Evolutionary conservation across 2,797 vertebrate species (phyloP), one percentile per base, ranked within the genome.

Genomic region (Pseudocheirus occidentalis): DNA sequence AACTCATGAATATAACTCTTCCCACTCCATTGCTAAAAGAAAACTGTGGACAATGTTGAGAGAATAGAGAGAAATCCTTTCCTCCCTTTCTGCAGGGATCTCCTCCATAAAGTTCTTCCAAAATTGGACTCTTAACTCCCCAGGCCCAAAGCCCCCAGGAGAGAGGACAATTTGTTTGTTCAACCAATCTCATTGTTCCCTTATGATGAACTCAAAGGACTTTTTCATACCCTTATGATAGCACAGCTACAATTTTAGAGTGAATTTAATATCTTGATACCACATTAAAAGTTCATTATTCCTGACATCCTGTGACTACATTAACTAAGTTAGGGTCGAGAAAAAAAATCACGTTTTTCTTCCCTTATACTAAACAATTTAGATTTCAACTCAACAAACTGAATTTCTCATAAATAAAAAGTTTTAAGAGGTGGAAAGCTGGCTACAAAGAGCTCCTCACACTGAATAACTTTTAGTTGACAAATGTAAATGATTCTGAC

Each of bases 321-420:
- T 66, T n/a, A 73, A 46, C 21, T 46, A 24, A 81, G n/a, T 46
- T 81, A 21, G 18, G 18, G n/a, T 81, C 7, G 21, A 40, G 40
- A 73, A 55, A 55, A 54, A 40, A 73, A 81, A 81, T 81, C 40
- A 46, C n/a, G 46, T 81, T 81, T 73, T 46, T 21, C 40, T 3
- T 40, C 7, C 18, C 6, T 46, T 27, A 46, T 40, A 46, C 21
- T 94, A 98, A 97, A 96, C 97, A 98, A 97, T 98, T 98, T 91
- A 97, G 27, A 97, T 98, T 98, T 98, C 96, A 96, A 95, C 89
- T 92, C 95, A 11, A 59, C 89, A 92, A 96, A 92, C 95, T 95
- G 81, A 56, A 91, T 97, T 97, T 97, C 97, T 97, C 97, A 97
- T 95, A 96, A 97, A 97, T 97, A 97, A 95, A 96, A 96, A 96